Evolutionary conservation across 2,888 invertebrate genomes (phyloP), one percentile per base, ranked within the genome.

Genomic region (Nipponacmea schrenckii): DNA sequence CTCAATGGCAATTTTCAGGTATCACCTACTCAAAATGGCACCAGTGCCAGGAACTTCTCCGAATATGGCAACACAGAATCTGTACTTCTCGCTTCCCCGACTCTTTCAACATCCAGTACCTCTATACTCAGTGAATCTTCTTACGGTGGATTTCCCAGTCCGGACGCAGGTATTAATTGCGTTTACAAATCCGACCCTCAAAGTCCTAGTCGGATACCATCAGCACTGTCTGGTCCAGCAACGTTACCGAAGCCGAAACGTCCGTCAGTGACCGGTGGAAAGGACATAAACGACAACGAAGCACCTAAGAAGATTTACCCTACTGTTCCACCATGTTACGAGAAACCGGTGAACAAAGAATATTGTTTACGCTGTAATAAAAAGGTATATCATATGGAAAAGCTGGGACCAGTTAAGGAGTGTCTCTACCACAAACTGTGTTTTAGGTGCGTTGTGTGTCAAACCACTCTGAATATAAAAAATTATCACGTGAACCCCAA

Each of bases 321-420:
- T 5, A 27, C 66, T 2, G 70, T 70, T n/a, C 56, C 70, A n/a
- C 63, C 72, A 5, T 10, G 67, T 50, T 74, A 74, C 24, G 63
- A 69, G 17, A 64, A 17, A 27, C 73, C 76, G 0, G 26, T 15
- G 10, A 64, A 69, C 48, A 71, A 65, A 63, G 80, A 82, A 67
- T 75, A 78, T 64, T 83, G 83, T 66, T 76, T 81, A 46, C 72
- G 75, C 10, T 83, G 83, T 67, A 74, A 76, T 76, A 81, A 80
- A 68, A 84, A 81, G 70, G 82, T 84, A 0, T 84, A 84, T 69
- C 79, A 79, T 17, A 81, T 84, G 80, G 84, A 84, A 68, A 80
- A 78, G 56, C 62, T 79, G 1, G 84, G 84, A 0, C 83, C 84
- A 8, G 76, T 81, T 0, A 77, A 81, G 62, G 83, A 80, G 17